phyloP scores from a whole-genome alignment of 1,140 invertebrate genomes.

The Luehdorfia chinensis region DNA sequence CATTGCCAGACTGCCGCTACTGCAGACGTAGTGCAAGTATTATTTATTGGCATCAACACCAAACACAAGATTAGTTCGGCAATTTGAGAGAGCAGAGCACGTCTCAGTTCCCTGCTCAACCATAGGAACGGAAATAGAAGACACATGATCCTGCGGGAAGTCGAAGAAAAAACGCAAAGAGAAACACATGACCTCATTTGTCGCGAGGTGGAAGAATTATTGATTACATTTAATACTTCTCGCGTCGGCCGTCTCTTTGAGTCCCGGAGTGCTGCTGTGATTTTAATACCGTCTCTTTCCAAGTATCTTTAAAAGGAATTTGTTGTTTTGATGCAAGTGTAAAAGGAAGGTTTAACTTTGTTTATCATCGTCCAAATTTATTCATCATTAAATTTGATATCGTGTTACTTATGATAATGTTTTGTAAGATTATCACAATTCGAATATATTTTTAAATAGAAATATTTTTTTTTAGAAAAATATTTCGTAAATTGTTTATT shows the following conservation, averaged over 20 bases:
- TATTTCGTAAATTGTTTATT: no score
- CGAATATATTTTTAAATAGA: no score
- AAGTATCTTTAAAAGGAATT: conserved; percentile 38
- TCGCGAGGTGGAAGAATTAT: conserved; percentile 64
- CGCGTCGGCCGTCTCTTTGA: conserved; percentile 55
- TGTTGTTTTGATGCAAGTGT: conserved; percentile 23
- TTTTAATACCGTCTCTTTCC: conserved; percentile 48
- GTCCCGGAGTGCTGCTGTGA: conserved; percentile 37
- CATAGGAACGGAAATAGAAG: conserved; percentile 71
- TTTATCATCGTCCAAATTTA: conserved; percentile 18
- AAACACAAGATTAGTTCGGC: no score
- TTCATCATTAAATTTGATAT: no score
- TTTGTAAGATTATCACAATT: no score
- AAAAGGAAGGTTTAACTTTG: conserved; percentile 21
- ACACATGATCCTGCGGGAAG: conserved; percentile 73
- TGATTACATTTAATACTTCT: conserved; percentile 70
- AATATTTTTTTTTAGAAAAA: no score
- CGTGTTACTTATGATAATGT: no score
- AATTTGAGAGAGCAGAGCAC: conserved; percentile 69
- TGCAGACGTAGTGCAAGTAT: no score
- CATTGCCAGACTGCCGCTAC: no score
- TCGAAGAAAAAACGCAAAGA: conserved; percentile 65
- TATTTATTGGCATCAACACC: no score
- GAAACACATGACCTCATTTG: conserved; percentile 76
- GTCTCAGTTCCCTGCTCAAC: conserved; percentile 61